A percentile compares a stretch with the other conserved stretches of the same genome.
Evolutionary conservation across 2,888 invertebrate species (phyloP).

Genomic region (Philereme transversata): DNA sequence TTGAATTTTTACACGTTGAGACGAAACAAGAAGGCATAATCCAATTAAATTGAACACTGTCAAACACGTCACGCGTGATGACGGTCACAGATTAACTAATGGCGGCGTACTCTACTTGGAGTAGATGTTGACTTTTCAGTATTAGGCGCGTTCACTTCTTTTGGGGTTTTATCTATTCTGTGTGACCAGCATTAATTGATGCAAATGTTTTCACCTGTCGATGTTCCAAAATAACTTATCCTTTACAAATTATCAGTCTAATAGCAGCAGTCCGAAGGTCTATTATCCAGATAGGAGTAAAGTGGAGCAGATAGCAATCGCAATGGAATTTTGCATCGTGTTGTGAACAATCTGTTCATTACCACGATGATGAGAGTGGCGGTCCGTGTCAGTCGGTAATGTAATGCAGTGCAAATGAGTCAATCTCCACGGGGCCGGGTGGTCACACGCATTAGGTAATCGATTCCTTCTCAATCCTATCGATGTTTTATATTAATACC

Average conservation of each 20-base stretch:
- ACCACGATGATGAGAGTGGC: constrained; percentile 79
- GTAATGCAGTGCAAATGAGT: constrained; percentile 84
- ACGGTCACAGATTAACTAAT: too few relatives aligned
- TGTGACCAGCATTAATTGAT: too few relatives aligned
- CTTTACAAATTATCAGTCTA: background rate
- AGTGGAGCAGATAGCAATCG: constrained; percentile 39
- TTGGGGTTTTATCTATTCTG: too few relatives aligned
- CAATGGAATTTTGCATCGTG: constrained; percentile 48
- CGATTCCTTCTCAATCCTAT: constrained; percentile 69
- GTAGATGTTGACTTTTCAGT: too few relatives aligned
- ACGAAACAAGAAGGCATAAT: too few relatives aligned
- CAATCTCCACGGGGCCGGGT: constrained; percentile 77
- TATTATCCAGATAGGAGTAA: constrained; percentile 15
- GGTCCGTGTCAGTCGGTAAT: constrained; percentile 79
- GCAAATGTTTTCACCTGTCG: too few relatives aligned
- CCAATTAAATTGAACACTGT: too few relatives aligned
- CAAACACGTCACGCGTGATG: too few relatives aligned
- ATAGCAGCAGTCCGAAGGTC: background rate
- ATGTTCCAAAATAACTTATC: too few relatives aligned
- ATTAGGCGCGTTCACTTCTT: too few relatives aligned
- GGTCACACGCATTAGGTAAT: constrained; percentile 80
- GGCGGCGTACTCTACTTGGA: too few relatives aligned
- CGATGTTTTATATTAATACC: constrained; percentile 34
- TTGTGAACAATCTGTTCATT: constrained; percentile 69
- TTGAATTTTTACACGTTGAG: too few relatives aligned